These are phyloP conservation scores for Julus scanicus DNA, from an alignment of 2,888 invertebrate genomes.

Conservation along the genomic window DNA sequence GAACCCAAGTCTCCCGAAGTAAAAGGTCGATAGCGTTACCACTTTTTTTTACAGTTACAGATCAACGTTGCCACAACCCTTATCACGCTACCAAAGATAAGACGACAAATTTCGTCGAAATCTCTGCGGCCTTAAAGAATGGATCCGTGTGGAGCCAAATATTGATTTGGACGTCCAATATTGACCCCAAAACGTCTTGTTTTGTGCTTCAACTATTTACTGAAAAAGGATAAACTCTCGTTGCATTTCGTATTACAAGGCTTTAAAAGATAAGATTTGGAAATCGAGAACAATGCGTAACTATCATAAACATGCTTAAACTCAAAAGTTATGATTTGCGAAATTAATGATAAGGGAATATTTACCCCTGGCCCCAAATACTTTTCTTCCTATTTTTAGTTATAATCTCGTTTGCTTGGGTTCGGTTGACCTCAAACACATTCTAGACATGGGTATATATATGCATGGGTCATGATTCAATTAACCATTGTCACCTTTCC, in stretches of 20 bases:
- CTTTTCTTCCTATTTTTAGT: background rate
- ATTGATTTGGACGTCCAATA: background rate
- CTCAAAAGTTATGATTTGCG: background rate
- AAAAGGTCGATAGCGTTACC: too few relatives aligned
- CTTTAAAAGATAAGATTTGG: background rate
- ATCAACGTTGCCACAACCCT: background rate
- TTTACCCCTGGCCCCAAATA: background rate
- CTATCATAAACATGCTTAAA: background rate
- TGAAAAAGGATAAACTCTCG: background rate
- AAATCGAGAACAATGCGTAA: background rate
- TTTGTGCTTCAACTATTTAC: background rate
- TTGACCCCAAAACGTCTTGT: slow-evolving; percentile 9
- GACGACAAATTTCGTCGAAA: background rate
- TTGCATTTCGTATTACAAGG: background rate
- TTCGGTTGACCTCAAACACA: background rate
- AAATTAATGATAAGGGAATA: background rate
- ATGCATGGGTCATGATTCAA: too few relatives aligned
- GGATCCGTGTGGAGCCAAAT: background rate
- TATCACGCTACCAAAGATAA: background rate
- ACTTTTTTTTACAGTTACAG: too few relatives aligned
- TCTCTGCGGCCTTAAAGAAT: background rate
- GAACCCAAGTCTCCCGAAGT: too few relatives aligned
- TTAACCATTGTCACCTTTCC: too few relatives aligned
- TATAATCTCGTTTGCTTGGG: too few relatives aligned
- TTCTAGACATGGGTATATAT: too few relatives aligned